Base-by-base conservation (phyloP, 1,140 invertebrate genomes). In the Telenomus remus region DNA sequence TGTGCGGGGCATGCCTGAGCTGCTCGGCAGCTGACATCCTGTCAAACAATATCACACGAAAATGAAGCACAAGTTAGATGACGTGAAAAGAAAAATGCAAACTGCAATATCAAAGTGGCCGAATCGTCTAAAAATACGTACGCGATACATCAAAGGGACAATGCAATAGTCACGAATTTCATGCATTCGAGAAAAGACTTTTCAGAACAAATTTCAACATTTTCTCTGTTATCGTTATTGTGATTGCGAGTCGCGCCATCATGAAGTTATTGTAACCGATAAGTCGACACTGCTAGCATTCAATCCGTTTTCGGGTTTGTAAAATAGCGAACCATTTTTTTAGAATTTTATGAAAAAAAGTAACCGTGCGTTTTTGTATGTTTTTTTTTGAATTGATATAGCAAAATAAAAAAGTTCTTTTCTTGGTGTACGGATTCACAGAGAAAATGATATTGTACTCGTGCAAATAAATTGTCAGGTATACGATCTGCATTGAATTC, bases 1-100 rank as follows among this genome's bases (percentile, higher is more conserved):
- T 92, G 79, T 93, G 92, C 6, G 91, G 90, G 42, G 90, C 90
- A 78, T 89, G 86, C 81, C 86, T 85, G 59, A 88, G 81, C 76
- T 87, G 86, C 57, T 88, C 86, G 27, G 85, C 89, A 55, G 86
- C 87, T 81, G 89, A 89, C 79, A 90, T 90, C 88, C 86, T 87
- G 78, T 79, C 68, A 71, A 81, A 84, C 60, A 85, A 85, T 55
- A 85, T 85, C 69, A 84, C 78, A 56, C 83, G 82, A 59, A 88
- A 74, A 60, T 70, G 61, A 66, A 44, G 54, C 61, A 71, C 68
- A 63, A 77, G 57, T 72, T 72, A 72, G 59, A 72, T 77, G 59
- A 73, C 53, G 61, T 61, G 70, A 44, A 44, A 61, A 44, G 12
- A 71, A 70, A n/a, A 71, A 68, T 63, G 66, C 51, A 34, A 66